Percentiles rank a stretch among this genome's conserved stretches.
Evolutionary conservation across 2,797 vertebrate genomes (phyloP).

Genomic region (Artibeus lituratus): DNA sequence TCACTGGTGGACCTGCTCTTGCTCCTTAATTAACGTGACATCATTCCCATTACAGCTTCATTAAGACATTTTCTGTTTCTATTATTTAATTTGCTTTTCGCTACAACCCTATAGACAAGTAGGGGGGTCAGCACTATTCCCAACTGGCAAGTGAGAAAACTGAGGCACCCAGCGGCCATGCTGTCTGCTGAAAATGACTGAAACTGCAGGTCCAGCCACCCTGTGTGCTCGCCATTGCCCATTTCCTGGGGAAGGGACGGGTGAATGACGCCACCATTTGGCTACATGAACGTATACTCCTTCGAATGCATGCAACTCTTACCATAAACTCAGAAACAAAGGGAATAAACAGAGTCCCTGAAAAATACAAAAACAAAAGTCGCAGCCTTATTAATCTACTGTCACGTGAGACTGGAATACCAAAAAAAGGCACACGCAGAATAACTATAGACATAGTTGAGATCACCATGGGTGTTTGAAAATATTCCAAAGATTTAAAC

Average conservation of each 20-base stretch:
- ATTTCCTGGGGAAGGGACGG: neutral
- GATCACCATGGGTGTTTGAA: neutral
- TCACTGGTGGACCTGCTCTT: neutral
- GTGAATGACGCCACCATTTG: neutral
- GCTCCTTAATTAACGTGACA: neutral
- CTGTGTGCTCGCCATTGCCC: fast-evolving
- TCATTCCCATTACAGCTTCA: neutral
- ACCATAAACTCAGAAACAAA: slow-evolving; percentile 14
- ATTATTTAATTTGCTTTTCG: neutral
- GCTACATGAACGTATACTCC: neutral
- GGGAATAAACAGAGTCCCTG: neutral
- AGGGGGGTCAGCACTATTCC: neutral
- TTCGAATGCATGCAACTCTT: neutral
- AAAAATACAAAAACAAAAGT: slow-evolving; percentile 1
- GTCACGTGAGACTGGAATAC: neutral
- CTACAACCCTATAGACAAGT: neutral
- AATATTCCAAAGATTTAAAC: neutral
- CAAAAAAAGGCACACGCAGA: neutral
- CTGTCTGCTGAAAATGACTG: neutral
- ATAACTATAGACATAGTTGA: neutral
- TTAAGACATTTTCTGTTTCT: neutral
- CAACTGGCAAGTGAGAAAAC: neutral
- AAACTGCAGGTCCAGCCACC: neutral
- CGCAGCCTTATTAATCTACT: neutral
- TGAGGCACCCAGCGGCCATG: neutral